phyloP scores from a whole-genome alignment of 2,888 invertebrate species.

The Cephus sareptanus region DNA sequence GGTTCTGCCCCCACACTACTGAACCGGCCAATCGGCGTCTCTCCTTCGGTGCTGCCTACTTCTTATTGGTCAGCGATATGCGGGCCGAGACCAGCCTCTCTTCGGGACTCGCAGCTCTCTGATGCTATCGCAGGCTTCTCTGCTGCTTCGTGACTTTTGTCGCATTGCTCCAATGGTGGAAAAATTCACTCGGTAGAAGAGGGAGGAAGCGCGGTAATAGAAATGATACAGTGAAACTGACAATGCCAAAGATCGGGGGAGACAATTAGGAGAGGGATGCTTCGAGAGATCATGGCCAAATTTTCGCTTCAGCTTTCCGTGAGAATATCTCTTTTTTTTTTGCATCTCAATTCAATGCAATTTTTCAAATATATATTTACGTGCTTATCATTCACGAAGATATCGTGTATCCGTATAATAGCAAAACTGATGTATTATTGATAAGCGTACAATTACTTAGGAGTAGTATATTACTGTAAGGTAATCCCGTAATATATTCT shows the following conservation, averaged over 20 bases:
- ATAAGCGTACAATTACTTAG: not conserved
- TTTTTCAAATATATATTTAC: not conserved
- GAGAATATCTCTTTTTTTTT: not conserved
- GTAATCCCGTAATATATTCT: not conserved
- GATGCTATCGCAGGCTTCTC: not conserved
- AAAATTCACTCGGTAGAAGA: not conserved
- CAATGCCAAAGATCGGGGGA: not conserved
- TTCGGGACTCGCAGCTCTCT: not conserved
- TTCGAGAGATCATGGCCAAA: not conserved
- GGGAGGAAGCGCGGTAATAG: not conserved
- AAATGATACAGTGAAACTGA: not conserved
- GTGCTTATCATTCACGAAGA: not conserved
- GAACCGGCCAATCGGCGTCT: constrained; percentile 50
- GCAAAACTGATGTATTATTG: not conserved
- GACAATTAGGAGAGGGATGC: not conserved
- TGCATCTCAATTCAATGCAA: not conserved
- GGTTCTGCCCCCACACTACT: constrained; percentile 53
- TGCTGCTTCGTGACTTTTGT: not conserved
- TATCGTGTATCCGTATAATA: not conserved
- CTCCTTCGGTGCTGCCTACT: constrained; percentile 20
- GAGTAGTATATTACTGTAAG: not conserved
- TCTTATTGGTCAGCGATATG: constrained; percentile 40
- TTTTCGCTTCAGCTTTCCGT: not conserved
- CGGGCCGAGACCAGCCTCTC: constrained; percentile 47
- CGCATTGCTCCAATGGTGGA: not conserved